phyloP scores from a whole-genome alignment of 1,140 invertebrate genomes.

The Agraylea sexmaculata region DNA sequence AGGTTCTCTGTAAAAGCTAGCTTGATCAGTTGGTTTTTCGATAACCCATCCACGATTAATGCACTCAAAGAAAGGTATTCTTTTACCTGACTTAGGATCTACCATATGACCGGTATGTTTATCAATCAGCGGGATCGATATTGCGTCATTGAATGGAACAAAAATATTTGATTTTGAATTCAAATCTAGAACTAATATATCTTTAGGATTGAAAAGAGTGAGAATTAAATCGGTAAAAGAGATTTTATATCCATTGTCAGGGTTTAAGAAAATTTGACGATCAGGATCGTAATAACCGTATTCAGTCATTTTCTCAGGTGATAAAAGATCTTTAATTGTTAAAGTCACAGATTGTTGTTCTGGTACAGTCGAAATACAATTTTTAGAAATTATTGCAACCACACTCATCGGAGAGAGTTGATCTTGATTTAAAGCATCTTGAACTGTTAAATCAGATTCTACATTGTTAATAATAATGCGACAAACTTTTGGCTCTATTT shows the following conservation, averaged over 20 bases:
- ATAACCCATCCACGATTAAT: conserved; percentile 60
- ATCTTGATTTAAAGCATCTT: conserved; percentile 49
- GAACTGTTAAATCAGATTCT: conserved; percentile 45
- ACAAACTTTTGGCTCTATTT: conserved; percentile 64
- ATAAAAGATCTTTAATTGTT: conserved; percentile 45
- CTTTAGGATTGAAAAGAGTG: conserved; percentile 60
- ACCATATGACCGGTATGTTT: conserved; percentile 67
- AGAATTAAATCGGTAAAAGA: conserved; percentile 68
- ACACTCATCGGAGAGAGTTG: conserved; percentile 54
- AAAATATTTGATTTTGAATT: conserved; percentile 51
- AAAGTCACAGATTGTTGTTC: conserved; percentile 29
- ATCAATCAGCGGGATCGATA: conserved; percentile 63
- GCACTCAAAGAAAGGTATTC: conserved; percentile 75
- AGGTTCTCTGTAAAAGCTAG: conserved; percentile 28
- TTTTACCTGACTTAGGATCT: conserved; percentile 67
- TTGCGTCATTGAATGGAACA: conserved; percentile 60
- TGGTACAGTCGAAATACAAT: conserved; percentile 31
- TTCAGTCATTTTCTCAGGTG: conserved; percentile 52
- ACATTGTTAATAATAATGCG: conserved; percentile 45
- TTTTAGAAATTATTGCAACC: conserved; percentile 43
- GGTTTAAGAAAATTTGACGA: conserved; percentile 65
- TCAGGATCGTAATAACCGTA: conserved; percentile 63
- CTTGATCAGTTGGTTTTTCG: conserved; percentile 41
- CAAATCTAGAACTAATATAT: conserved; percentile 67
- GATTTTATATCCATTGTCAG: conserved; percentile 57